A percentile compares a stretch with the other conserved stretches of the same genome.
phyloP scores from a whole-genome alignment of 2,888 invertebrate species.

The Metopia argyrocephala region DNA sequence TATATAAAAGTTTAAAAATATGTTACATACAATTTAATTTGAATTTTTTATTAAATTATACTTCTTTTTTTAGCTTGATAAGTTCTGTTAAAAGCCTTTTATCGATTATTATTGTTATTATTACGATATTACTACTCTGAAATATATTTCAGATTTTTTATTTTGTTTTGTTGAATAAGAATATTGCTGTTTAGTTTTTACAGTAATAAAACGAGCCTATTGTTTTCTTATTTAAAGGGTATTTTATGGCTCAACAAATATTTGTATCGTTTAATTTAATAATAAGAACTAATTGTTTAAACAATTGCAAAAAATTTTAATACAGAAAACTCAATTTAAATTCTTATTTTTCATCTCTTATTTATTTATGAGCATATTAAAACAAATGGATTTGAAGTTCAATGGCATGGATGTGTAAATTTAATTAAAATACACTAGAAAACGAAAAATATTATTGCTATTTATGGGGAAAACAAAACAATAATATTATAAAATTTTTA shows the following conservation, averaged over 20 bases:
- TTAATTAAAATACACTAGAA: no score
- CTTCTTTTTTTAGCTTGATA: slow-evolving; percentile 9
- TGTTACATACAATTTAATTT: not conserved
- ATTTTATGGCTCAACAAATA: slow-evolving; percentile 46
- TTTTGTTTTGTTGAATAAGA: not conserved
- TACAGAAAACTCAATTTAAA: no score
- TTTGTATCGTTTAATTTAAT: slow-evolving; percentile 50
- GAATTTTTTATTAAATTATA: slow-evolving; percentile 33
- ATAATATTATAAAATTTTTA: no score
- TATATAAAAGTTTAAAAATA: no score
- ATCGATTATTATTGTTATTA: not conserved
- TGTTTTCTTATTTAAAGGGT: slow-evolving; percentile 48
- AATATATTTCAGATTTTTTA: not conserved
- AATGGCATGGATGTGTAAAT: no score
- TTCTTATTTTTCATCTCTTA: no score
- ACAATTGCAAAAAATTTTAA: not conserved
- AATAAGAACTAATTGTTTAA: slow-evolving; percentile 30
- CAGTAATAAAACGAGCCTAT: slow-evolving; percentile 33
- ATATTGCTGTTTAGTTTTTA: not conserved
- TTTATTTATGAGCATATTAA: no score
- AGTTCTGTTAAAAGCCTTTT: slow-evolving; percentile 32
- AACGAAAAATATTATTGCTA: no score
- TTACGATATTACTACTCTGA: not conserved
- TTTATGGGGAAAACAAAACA: no score
- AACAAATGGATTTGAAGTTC: no score